Conservation (phyloP, 2,888 invertebrate genomes). For the Dynastes tityus region DNA sequence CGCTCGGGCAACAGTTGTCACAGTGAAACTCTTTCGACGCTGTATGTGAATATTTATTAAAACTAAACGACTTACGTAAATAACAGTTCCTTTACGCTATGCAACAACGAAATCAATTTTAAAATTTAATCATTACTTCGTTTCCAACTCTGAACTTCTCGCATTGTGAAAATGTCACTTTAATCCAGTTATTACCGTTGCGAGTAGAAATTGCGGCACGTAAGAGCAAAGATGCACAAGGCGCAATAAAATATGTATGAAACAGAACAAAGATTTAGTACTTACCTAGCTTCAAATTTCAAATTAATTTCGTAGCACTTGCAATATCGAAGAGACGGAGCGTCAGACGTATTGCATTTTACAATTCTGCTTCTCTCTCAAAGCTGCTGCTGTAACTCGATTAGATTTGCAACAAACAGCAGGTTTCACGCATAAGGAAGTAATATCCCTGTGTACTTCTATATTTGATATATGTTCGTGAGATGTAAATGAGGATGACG, state of each 20-base stretch:
- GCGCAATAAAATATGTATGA: not conserved
- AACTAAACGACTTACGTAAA: no score
- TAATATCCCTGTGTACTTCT: no score
- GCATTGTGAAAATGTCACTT: not conserved
- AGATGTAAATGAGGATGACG: no score
- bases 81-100: not conserved
- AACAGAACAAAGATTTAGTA: not conserved
- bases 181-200: not conserved
- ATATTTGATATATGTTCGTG: no score
- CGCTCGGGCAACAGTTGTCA: no score
- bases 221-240: not conserved
- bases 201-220: not conserved
- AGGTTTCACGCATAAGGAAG: not conserved
- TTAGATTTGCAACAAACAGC: not conserved
- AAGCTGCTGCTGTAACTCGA: no score
- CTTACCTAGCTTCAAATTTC: constrained; percentile 6
- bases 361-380: no score
- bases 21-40: no score
- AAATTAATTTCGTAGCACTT: not conserved
- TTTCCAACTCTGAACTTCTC: not conserved
- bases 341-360: not conserved
- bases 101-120: not conserved
- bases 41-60: no score
- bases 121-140: not conserved
- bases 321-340: not conserved